Percentiles rank a stretch among this genome's conserved stretches.
Evolutionary conservation across 2,797 vertebrate genomes (phyloP).

Genomic region (Falco naumanni): DNA sequence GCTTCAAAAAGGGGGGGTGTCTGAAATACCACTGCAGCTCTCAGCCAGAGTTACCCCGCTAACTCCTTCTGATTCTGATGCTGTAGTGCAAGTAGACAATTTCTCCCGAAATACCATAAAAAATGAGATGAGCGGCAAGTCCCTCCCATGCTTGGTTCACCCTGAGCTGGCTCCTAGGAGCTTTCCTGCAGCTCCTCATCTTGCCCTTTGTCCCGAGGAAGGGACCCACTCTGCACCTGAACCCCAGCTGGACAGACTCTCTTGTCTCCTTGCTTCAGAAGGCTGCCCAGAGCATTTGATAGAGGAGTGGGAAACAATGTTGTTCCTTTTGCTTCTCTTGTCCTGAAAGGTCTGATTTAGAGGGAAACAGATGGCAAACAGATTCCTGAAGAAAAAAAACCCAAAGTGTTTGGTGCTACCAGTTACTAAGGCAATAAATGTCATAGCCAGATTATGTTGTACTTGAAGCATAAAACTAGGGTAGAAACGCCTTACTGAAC

Average conservation of each 20-base stretch:
- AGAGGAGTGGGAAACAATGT: neutral
- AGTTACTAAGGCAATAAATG: neutral
- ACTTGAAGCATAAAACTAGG: neutral
- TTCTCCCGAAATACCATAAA: neutral
- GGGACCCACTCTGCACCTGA: neutral
- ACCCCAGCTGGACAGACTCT: neutral
- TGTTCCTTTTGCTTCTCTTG: fast-evolving
- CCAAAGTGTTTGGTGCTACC: neutral
- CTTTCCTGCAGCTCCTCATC: neutral
- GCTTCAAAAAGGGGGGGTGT: fast-evolving
- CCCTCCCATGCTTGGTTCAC: neutral
- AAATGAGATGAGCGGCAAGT: fast-evolving
- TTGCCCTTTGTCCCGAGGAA: fast-evolving
- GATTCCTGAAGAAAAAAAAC: neutral
- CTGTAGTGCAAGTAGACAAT: neutral
- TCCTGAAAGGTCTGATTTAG: neutral
- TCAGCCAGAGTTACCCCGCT: neutral
- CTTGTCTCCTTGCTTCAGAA: neutral
- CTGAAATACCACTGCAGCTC: neutral
- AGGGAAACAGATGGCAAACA: neutral
- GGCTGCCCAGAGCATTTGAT: fast-evolving
- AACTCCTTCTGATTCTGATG: neutral
- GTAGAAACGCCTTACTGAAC: neutral
- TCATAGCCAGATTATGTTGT: neutral
- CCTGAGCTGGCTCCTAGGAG: neutral